phyloP scores from a whole-genome alignment of 2,888 invertebrate species.

The Brachyptera putata region DNA sequence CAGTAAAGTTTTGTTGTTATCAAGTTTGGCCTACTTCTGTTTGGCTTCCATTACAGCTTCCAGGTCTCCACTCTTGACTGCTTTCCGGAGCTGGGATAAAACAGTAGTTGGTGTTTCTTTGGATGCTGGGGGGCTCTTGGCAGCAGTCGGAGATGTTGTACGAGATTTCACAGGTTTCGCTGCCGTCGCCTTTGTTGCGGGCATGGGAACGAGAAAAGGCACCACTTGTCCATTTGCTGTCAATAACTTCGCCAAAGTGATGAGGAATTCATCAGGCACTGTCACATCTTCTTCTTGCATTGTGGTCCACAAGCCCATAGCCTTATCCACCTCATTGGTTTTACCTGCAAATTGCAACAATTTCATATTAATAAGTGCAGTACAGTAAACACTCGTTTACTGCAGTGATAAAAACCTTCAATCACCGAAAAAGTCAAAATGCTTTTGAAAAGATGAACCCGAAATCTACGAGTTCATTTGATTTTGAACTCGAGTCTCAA shows the following conservation, averaged over 20 bases:
- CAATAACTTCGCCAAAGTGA: slow-evolving; percentile 61
- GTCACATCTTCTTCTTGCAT: slow-evolving; percentile 79
- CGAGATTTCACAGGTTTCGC: neutral
- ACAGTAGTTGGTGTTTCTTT: neutral
- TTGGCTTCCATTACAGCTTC: neutral
- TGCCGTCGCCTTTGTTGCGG: neutral
- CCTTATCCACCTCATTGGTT: slow-evolving; percentile 67
- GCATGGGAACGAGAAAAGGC: slow-evolving; percentile 65
- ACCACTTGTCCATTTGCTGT: slow-evolving; percentile 57
- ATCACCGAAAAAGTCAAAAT: too few species aligned
- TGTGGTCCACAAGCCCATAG: slow-evolving; percentile 72
- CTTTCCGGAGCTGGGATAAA: neutral
- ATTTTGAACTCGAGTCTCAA: too few species aligned
- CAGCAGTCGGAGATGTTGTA: neutral
- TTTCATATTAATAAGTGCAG: too few species aligned
- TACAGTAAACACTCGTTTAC: too few species aligned
- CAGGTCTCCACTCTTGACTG: neutral
- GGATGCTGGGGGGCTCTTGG: slow-evolving; percentile 2
- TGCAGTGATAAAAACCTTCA: too few species aligned
- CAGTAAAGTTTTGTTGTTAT: too few species aligned
- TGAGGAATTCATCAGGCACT: slow-evolving; percentile 65
- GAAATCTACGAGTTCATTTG: too few species aligned
- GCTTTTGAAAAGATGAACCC: neutral
- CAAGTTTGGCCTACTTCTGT: slow-evolving; percentile 12
- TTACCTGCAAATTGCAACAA: slow-evolving; percentile 50